Conservation (phyloP, 2,888 invertebrate genomes). For the Zaprionus lineosus region DNA sequence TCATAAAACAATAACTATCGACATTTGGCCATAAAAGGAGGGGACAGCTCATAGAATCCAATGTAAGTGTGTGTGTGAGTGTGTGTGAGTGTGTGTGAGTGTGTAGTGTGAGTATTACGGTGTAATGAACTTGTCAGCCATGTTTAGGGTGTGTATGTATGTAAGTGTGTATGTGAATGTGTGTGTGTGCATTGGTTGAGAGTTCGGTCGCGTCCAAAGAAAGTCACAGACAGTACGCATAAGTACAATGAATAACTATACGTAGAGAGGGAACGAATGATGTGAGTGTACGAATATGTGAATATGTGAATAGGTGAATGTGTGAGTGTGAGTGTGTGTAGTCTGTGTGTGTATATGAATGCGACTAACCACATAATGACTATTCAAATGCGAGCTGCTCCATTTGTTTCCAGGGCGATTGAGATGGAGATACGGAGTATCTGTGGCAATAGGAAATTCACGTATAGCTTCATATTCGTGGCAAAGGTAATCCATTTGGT, state of each 20-base stretch:
- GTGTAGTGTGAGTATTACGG: conserved; percentile 25
- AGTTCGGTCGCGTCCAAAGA: conserved; percentile 60
- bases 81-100: conserved; percentile 19
- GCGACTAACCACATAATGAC: conserved; percentile 52
- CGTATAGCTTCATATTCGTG: not conserved
- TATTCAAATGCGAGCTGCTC: conserved; percentile 68
- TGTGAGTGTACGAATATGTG: not conserved
- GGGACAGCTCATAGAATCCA: conserved; percentile 17
- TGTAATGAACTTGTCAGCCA: conserved; percentile 75
- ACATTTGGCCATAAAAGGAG: conserved; percentile 53
- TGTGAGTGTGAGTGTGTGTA: conserved; percentile 6
- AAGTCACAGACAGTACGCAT: conserved; percentile 52
- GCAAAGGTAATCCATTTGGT: conserved; percentile 71
- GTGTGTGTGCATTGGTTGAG: too few species aligned
- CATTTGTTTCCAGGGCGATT: conserved; percentile 63
- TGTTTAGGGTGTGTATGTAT: conserved; percentile 65
- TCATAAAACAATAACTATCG: conserved; percentile 64
- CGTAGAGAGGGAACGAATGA: conserved; percentile 29
- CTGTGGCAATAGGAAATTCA: not conserved
- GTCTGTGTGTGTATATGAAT: not conserved
- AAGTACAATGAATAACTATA: conserved; percentile 35
- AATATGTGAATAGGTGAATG: conserved; percentile 17
- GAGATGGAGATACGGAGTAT: conserved; percentile 29
- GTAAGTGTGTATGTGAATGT: conserved; percentile 26
- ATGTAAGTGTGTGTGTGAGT: conserved; percentile 1